phyloP scores from a whole-genome alignment of 2,888 invertebrate genomes.

The Drymonia ruficornis region DNA sequence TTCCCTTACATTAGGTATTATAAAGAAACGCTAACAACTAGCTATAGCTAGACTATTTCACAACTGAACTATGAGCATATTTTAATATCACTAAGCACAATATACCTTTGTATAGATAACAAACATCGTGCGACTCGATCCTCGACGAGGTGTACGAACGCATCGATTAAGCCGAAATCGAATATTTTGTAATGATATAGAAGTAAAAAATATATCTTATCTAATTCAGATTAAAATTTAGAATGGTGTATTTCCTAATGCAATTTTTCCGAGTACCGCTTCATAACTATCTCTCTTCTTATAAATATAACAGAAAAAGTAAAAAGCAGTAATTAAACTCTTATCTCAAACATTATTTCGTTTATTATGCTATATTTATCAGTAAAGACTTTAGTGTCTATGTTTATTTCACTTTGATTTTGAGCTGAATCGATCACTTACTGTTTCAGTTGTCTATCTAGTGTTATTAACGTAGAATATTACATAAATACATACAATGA shows the following conservation, averaged over 20 bases:
- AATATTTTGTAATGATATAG: constrained; percentile 57
- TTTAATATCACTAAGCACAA: constrained; percentile 79
- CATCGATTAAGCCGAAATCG: constrained; percentile 65
- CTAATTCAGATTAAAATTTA: constrained; percentile 66
- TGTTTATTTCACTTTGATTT: constrained; percentile 55
- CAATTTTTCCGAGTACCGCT: constrained; percentile 53
- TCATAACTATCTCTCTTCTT: constrained; percentile 59
- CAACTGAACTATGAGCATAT: constrained; percentile 81
- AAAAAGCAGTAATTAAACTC: constrained; percentile 33
- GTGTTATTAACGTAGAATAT: constrained; percentile 47
- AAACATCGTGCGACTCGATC: constrained; percentile 56
- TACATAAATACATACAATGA: constrained; percentile 48
- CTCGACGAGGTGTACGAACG: constrained; percentile 47
- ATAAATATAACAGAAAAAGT: constrained; percentile 57
- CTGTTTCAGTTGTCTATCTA: constrained; percentile 45
- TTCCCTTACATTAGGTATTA: constrained; percentile 52
- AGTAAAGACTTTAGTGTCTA: constrained; percentile 56
- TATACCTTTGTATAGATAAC: constrained; percentile 58
- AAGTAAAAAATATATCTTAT: constrained; percentile 71
- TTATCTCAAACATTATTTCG: constrained; percentile 39
- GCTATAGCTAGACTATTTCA: constrained; percentile 80
- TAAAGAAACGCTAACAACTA: constrained; percentile 70
- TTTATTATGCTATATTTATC: constrained; percentile 61
- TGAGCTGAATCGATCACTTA: constrained; percentile 58
- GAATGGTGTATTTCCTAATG: constrained; percentile 62